phyloP scores from a whole-genome alignment of 2,888 invertebrate species.

The Pachliopta kotzebuea region DNA sequence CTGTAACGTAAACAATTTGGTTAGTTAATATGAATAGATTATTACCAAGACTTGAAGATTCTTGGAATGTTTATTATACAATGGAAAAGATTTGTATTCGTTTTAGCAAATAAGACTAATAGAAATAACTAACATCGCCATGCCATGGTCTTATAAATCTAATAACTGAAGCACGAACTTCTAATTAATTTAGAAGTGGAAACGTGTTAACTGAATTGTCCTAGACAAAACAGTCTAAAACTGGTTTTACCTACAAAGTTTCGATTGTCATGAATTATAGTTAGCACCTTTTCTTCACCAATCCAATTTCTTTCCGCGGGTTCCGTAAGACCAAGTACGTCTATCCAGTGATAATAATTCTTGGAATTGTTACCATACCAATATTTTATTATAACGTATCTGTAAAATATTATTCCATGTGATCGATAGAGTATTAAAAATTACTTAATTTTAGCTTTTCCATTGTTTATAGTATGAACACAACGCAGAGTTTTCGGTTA shows the following conservation, averaged over 20 bases:
- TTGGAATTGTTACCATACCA: conserved; percentile 87
- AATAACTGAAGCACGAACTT: conserved; percentile 15
- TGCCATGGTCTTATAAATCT: background rate
- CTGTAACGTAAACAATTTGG: conserved; percentile 47
- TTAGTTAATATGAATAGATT: conserved; percentile 6
- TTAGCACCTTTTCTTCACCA: conserved; percentile 78
- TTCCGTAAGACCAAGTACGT: conserved; percentile 83
- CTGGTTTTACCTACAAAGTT: background rate
- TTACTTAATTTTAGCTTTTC: background rate
- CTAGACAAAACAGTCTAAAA: background rate
- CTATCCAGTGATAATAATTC: conserved; percentile 87
- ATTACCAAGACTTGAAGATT: background rate
- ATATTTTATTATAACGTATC: conserved; percentile 88
- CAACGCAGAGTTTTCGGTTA: background rate
- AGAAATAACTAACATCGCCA: background rate
- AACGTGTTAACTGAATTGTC: background rate
- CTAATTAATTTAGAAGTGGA: conserved; percentile 8
- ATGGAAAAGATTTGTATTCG: background rate
- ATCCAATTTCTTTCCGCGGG: conserved; percentile 89
- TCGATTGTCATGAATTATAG: background rate
- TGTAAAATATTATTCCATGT: conserved; percentile 46
- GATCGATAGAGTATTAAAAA: background rate
- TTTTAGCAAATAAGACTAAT: background rate
- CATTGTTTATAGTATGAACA: background rate
- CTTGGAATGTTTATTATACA: too few species aligned